These are phyloP conservation scores for Drosophila ohnishii DNA, from an alignment of 1,140 invertebrate species.

Conservation along the genomic window DNA sequence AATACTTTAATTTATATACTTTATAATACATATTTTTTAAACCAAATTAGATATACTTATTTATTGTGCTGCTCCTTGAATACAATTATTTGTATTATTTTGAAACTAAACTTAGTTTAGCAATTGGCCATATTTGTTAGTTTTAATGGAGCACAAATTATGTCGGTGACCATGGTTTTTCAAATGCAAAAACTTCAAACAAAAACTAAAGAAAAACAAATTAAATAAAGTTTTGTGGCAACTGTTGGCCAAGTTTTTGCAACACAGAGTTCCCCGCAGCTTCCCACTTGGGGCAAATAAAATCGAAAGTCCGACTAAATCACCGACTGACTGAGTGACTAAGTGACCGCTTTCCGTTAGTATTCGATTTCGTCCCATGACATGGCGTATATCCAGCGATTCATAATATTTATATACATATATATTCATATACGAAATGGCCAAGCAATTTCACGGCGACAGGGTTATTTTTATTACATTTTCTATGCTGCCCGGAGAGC, in stretches of 20 bases:
- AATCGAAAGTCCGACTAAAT: conserved; percentile 56
- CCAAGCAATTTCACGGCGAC: conserved; percentile 34
- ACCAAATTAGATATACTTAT: too few relatives aligned
- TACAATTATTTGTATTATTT: neutral
- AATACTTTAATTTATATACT: neutral
- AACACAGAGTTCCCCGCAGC: conserved; percentile 17
- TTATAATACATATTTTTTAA: neutral
- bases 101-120: neutral
- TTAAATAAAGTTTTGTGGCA: conserved; percentile 44
- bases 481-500: conserved; percentile 12
- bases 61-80: too few relatives aligned
- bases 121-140: conserved; percentile 23
- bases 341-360: conserved; percentile 30
- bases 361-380: conserved; percentile 27
- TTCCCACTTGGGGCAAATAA: conserved; percentile 26
- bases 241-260: conserved; percentile 36
- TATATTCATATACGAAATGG: conserved; percentile 28
- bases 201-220: conserved; percentile 22
- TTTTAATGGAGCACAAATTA: conserved; percentile 10
- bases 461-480: conserved; percentile 21
- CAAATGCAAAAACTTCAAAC: conserved; percentile 2
- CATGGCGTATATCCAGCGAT: conserved; percentile 10
- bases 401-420: conserved; percentile 11
- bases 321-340: conserved; percentile 23
- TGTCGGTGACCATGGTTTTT: neutral